A percentile compares a stretch with the other conserved stretches of the same genome.
Evolutionary conservation across 2,888 invertebrate species (phyloP).

Genomic region (Mythimna albipuncta): DNA sequence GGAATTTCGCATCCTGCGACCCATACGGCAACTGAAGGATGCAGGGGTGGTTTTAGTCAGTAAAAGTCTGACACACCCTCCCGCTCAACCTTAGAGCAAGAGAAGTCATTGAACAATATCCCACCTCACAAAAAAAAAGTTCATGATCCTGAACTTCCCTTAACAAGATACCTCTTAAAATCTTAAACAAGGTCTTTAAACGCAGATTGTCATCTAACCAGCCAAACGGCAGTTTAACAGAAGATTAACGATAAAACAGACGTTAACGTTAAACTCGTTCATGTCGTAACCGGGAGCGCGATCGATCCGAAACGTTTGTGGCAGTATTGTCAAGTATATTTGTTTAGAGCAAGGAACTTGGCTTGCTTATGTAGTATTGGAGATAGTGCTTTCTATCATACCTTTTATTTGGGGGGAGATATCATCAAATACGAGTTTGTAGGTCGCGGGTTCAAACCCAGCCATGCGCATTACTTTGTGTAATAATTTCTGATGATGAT

Average conservation of each 20-base stretch:
- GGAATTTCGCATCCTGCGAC: too few relatives aligned
- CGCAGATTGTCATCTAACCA: constrained; percentile 36
- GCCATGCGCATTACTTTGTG: too few relatives aligned
- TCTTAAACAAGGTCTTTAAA: constrained; percentile 11
- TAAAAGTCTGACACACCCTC: too few relatives aligned
- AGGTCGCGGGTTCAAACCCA: too few relatives aligned
- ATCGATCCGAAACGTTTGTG: constrained; percentile 51
- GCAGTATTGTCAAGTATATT: constrained; percentile 37
- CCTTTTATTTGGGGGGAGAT: too few relatives aligned
- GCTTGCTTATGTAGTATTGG: not conserved
- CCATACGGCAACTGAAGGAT: too few relatives aligned
- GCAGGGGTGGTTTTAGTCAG: too few relatives aligned
- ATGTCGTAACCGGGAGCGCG: constrained; percentile 16
- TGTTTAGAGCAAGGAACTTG: constrained; percentile 19
- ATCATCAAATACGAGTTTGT: too few relatives aligned
- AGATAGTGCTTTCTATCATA: not conserved
- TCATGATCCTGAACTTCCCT: not conserved
- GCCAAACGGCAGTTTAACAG: constrained; percentile 44
- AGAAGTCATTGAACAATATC: too few relatives aligned
- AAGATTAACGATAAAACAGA: constrained; percentile 53
- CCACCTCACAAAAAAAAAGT: too few relatives aligned
- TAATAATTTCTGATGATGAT: too few relatives aligned
- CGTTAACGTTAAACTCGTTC: constrained; percentile 40
- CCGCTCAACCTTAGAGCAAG: too few relatives aligned
- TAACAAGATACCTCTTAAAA: constrained; percentile 15